Conservation (phyloP, 2,797 vertebrate genomes). For the Aeoliscus strigatus region DNA sequence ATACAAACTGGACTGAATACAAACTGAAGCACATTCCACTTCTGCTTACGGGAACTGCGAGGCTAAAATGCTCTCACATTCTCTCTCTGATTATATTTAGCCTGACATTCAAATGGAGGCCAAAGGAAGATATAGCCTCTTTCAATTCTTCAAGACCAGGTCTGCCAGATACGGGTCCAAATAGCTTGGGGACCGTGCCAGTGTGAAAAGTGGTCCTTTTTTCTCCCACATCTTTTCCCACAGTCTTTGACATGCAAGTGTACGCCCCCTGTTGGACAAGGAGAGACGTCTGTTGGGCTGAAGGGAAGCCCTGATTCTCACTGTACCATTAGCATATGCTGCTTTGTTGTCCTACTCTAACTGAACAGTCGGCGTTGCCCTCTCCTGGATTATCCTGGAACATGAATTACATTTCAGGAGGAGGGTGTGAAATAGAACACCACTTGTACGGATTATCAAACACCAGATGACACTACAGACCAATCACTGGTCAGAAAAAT, state of each 20-base stretch:
- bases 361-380: slow-evolving; percentile 47
- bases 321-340: slow-evolving; percentile 40
- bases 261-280: slow-evolving; percentile 36
- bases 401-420: slow-evolving; percentile 17
- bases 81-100: slow-evolving; percentile 56
- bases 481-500: slow-evolving; percentile 11
- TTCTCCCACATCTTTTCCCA: slow-evolving; percentile 53
- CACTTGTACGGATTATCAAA: slow-evolving; percentile 33
- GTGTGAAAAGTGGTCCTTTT: slow-evolving; percentile 30
- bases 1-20: slow-evolving; percentile 30
- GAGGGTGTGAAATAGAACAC: slow-evolving; percentile 4
- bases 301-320: slow-evolving; percentile 50
- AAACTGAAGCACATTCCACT: slow-evolving; percentile 31
- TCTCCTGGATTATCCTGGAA: slow-evolving; percentile 47
- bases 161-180: slow-evolving; percentile 33
- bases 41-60: slow-evolving; percentile 25
- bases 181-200: slow-evolving; percentile 39
- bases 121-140: slow-evolving; percentile 55
- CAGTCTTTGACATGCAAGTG: slow-evolving; percentile 56
- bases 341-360: slow-evolving; percentile 22
- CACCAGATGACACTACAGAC: slow-evolving; percentile 4
- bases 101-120: slow-evolving; percentile 56
- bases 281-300: slow-evolving; percentile 42
- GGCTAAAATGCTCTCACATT: slow-evolving; percentile 29
- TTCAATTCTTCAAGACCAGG: slow-evolving; percentile 38